Evolutionary conservation across 1,140 invertebrate species (phyloP), one percentile per base, ranked within the genome.

Genomic region (Hormaphis cornu): DNA sequence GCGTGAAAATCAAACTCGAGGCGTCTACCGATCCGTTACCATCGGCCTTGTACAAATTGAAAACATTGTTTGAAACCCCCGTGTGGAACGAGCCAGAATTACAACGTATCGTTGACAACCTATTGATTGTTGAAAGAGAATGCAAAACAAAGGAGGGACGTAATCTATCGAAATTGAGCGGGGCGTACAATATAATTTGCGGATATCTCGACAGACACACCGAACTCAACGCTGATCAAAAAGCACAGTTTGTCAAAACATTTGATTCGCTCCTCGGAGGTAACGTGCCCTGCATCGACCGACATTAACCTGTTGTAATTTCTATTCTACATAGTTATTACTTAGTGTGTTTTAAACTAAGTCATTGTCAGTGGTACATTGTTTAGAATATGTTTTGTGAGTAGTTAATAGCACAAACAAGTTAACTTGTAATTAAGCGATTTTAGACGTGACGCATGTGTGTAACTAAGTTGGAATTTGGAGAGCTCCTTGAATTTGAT

Each of bases 1-100:
- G 44, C 33, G 35, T 66, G 16, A 50, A 48, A 35, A 48, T 66
- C 6, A 24, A 66, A 48, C 18, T 66, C 5, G 61, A 66, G n/a
- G 20, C 14, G 4, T n/a, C 44, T 10, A 46, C 24, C 1, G 61
- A 46, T 4, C 61, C 44, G 18, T n/a, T 66, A 9, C 44, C 44
- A 18, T 35, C 44, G 2, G 12, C 61, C 7, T 14, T 66, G 20
- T 48, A 50, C 8, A 9, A 48, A 33, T 24, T 66, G 14, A 50
- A 66, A 33, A 50, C n/a, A 7, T 48, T 12, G 28, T 20, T 20
- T 66, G 61, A 35, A 14, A 14, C 30, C 5, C n/a, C 12, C 0
- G 12, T 6, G 4, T 66, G 61, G 61, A 28, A 66, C 10, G 61
- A 66, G n/a, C 4, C 18, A 1, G 16, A 50, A 16, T 33, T 26